These are phyloP conservation scores for Callaeas wilsoni DNA, from an alignment of 2,113 vertebrate genomes.

Conservation along the genomic window DNA sequence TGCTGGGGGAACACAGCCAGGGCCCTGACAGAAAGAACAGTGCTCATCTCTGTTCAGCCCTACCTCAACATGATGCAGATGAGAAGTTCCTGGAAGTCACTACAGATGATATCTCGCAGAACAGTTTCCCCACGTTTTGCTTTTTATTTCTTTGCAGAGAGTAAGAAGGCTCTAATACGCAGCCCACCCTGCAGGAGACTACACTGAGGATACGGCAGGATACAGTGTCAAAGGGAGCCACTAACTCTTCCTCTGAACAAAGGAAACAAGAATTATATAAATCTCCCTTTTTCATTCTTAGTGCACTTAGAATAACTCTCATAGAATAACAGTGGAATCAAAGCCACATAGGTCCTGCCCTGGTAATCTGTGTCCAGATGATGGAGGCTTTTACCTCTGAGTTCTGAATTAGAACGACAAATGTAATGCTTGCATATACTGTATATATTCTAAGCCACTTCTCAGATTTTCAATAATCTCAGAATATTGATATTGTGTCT, in stretches of 20 bases:
- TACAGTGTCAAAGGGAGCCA: background rate
- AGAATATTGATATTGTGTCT: background rate
- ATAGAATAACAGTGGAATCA: constrained; percentile 8
- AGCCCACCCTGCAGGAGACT: background rate
- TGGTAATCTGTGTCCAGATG: constrained; percentile 17
- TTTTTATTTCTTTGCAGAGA: background rate
- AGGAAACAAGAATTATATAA: background rate
- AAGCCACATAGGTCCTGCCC: background rate
- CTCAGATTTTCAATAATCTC: constrained; percentile 15
- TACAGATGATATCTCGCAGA: background rate
- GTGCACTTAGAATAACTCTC: background rate
- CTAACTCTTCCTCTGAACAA: background rate
- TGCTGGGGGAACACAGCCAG: fast-evolving
- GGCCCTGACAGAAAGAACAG: background rate
- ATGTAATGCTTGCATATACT: constrained; percentile 2
- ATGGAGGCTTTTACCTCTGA: background rate
- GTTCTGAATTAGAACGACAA: constrained; percentile 28
- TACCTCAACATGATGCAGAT: background rate
- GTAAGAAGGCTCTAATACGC: background rate
- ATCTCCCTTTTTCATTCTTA: background rate
- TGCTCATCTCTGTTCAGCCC: background rate
- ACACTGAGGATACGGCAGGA: background rate
- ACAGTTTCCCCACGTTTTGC: background rate
- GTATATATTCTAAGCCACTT: background rate
- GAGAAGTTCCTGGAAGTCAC: background rate